A percentile compares a stretch with the other conserved stretches of the same genome.
These are phyloP conservation scores for Hirudo medicinalis DNA, from an alignment of 1,140 invertebrate genomes.

Conservation along the genomic window DNA sequence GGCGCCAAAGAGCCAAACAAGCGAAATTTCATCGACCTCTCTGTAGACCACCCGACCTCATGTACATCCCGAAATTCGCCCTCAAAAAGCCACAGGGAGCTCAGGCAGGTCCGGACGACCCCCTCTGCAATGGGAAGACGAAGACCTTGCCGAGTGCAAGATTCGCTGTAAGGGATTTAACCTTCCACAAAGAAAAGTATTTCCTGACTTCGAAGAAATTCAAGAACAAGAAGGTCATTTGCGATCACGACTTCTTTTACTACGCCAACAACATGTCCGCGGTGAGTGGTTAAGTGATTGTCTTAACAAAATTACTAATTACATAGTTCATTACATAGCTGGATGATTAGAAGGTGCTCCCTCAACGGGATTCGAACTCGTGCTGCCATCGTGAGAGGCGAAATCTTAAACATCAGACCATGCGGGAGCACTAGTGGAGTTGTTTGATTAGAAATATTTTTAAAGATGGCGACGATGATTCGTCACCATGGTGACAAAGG, in stretches of 20 bases:
- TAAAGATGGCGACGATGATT: neutral
- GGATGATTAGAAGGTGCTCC: too few species aligned
- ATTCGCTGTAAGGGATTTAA: neutral
- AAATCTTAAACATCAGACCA: too few species aligned
- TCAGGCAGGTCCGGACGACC: neutral
- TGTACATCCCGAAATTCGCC: neutral
- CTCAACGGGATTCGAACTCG: too few species aligned
- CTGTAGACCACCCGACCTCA: neutral
- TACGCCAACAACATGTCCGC: neutral
- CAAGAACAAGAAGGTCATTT: neutral
- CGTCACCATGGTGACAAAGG: neutral
- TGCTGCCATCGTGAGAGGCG: too few species aligned
- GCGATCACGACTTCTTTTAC: neutral
- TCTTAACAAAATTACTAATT: too few species aligned
- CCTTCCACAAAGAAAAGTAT: constrained; percentile 1
- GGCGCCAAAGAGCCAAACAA: neutral
- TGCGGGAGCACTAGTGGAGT: too few species aligned
- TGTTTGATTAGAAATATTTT: neutral
- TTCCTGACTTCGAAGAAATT: constrained; percentile 1
- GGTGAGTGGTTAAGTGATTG: too few species aligned
- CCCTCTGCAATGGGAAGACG: neutral
- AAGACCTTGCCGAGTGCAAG: neutral
- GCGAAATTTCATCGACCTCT: neutral
- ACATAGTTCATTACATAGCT: too few species aligned
- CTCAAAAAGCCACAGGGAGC: neutral